Base-by-base conservation (phyloP, 2,888 invertebrate genomes). In the Diachrysia chrysitis region DNA sequence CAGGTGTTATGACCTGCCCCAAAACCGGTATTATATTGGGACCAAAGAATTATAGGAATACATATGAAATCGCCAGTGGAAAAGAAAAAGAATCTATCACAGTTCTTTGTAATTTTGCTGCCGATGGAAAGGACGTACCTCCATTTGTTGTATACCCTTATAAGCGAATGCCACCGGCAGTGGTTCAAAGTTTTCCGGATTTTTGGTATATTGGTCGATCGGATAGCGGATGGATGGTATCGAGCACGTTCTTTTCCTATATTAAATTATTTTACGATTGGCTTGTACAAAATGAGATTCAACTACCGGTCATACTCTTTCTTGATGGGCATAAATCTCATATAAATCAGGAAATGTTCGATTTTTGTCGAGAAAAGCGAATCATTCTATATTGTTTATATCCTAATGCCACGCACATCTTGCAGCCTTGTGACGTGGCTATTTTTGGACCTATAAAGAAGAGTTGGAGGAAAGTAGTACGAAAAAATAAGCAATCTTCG, bases 371-470 rank as follows among this genome's bases (percentile, higher is more conserved):
- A 21, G 63, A 72, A 62, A 60, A 68, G 37, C 10, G 42, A 53
- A 69, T 69, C 10, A 32, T 69, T 23, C 14, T 64, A 35, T 69
- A 51, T 53, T 59, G 53, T 55, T 62, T 69, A 51, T 57, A 62
- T 23, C 72, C 69, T 19, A 72, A 69, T 56, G 61, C 72, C 21
- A 69, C 69, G n/a, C 69, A 65, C 35, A 72, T 69, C 29, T 54
- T 71, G 7, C 67, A 71, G 21, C 67, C 63, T 32, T 60, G 61
- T 32, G 62, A 69, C 35, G 58, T 69, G 25, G 42, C 37, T 25
- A 37, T 58, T 58, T 61, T 57, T 59, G 42, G 37, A 55, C 55
- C 62, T 46, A n/a, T 62, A 25, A 62, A 62, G 48, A 55, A 55
- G 42, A 42, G 42, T 25, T 58, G 55, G 56, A 58, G 29, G 48